Conservation (phyloP, 2,797 vertebrate genomes). For the Craterocephalus amniculus region DNA sequence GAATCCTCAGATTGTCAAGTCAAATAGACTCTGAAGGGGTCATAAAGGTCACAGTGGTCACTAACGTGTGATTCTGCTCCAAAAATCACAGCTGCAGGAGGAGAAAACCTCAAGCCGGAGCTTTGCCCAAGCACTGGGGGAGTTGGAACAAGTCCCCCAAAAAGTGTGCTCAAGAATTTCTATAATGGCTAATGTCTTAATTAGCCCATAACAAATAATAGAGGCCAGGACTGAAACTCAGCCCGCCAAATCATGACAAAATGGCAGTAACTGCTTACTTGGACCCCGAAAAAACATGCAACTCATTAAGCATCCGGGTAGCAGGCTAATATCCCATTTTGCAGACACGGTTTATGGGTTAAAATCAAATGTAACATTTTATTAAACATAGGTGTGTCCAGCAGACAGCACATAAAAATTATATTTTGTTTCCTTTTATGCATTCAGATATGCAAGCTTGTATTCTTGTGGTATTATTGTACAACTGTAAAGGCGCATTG, state of each 20-base stretch:
- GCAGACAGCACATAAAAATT: conserved; percentile 81
- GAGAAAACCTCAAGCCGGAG: conserved; percentile 61
- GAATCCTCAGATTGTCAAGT: conserved; percentile 28
- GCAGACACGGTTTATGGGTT: conserved; percentile 77
- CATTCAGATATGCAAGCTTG: conserved; percentile 80
- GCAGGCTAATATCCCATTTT: conserved; percentile 82
- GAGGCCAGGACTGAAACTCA: conserved; percentile 75
- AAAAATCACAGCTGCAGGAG: conserved; percentile 67
- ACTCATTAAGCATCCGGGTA: conserved; percentile 76
- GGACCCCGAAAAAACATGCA: conserved; percentile 77
- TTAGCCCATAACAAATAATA: conserved; percentile 86
- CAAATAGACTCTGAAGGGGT: conserved; percentile 55
- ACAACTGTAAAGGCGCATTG: conserved; percentile 78
- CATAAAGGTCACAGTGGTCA: conserved; percentile 61
- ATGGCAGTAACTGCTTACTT: conserved; percentile 74
- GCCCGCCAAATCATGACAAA: conserved; percentile 83
- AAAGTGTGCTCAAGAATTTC: conserved; percentile 78
- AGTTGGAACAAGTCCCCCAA: conserved; percentile 74
- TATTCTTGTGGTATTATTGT: conserved; percentile 80
- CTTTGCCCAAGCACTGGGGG: conserved; percentile 51
- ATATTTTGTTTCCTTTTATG: conserved; percentile 84
- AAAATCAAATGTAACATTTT: conserved; percentile 77
- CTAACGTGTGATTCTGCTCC: conserved; percentile 58
- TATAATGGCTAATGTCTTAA: conserved; percentile 85
- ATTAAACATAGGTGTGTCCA: conserved; percentile 84